These are phyloP conservation scores for Mus musculus DNA, from an alignment of 2,113 vertebrate genomes.

Conservation along the genomic window DNA sequence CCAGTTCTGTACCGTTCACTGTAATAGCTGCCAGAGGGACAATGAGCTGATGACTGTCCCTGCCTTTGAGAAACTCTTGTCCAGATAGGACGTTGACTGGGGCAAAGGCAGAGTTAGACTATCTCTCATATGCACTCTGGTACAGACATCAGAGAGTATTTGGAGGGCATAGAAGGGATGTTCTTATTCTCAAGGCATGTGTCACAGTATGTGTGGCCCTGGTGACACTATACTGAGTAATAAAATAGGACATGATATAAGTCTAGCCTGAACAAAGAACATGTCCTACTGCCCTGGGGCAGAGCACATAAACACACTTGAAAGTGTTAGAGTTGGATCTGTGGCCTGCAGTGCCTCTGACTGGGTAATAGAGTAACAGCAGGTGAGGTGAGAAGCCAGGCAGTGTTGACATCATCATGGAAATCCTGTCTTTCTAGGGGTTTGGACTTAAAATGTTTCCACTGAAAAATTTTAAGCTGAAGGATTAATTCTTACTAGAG, in stretches of 20 bases:
- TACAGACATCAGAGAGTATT: background rate
- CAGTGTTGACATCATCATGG: background rate
- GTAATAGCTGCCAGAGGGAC: background rate
- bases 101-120: background rate
- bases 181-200: background rate
- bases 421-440: background rate
- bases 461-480: constrained; percentile 29
- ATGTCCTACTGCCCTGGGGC: background rate
- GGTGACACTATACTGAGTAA: background rate
- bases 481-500: constrained; percentile 38
- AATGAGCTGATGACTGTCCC: background rate
- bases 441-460: background rate
- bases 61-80: background rate
- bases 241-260: background rate
- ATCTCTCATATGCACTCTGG: background rate
- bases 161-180: background rate
- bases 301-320: background rate
- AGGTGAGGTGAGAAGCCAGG: background rate
- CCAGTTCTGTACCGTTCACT: background rate
- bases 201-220: background rate
- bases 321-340: background rate
- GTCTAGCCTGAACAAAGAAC: background rate
- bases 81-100: background rate
- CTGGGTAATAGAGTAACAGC: background rate
- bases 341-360: background rate